These are phyloP conservation scores for Cerastis leucographa DNA, from an alignment of 2,888 invertebrate species.

Conservation along the genomic window DNA sequence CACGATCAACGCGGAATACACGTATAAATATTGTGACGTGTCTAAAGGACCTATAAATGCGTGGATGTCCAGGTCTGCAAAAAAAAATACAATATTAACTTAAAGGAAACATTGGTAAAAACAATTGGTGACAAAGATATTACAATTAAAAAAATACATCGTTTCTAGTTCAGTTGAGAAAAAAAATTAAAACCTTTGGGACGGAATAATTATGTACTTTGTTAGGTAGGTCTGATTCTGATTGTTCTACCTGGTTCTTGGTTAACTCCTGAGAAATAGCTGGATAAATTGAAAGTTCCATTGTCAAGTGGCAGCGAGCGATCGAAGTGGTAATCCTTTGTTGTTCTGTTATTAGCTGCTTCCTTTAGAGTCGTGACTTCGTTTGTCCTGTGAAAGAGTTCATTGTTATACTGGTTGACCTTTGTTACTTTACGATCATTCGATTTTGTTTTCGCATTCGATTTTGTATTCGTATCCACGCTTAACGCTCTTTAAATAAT, in stretches of 20 bases:
- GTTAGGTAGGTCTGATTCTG: too few relatives aligned
- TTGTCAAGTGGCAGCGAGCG: constrained; percentile 74
- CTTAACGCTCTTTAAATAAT: background rate
- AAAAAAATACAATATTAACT: constrained; percentile 2
- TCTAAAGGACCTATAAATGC: constrained; percentile 86
- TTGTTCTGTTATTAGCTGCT: constrained; percentile 80
- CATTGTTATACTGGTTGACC: constrained; percentile 1
- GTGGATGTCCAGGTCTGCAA: constrained; percentile 84
- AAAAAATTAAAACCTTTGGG: background rate
- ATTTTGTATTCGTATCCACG: background rate
- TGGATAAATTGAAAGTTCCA: constrained; percentile 79
- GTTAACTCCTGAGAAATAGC: constrained; percentile 84
- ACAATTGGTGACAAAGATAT: background rate
- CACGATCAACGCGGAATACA: constrained; percentile 84
- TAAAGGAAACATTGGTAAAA: background rate
- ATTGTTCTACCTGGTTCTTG: constrained; percentile 75
- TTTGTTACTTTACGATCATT: constrained; percentile 1
- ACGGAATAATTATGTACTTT: background rate
- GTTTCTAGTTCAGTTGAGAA: background rate
- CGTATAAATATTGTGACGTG: constrained; percentile 86
- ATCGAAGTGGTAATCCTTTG: constrained; percentile 77
- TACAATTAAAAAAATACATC: background rate
- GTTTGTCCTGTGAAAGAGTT: constrained; percentile 81
- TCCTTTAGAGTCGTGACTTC: constrained; percentile 87
- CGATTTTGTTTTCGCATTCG: too few relatives aligned